Evolutionary conservation across 2,797 vertebrate genomes (phyloP).

Genomic region (Macropus fuliginosus): DNA sequence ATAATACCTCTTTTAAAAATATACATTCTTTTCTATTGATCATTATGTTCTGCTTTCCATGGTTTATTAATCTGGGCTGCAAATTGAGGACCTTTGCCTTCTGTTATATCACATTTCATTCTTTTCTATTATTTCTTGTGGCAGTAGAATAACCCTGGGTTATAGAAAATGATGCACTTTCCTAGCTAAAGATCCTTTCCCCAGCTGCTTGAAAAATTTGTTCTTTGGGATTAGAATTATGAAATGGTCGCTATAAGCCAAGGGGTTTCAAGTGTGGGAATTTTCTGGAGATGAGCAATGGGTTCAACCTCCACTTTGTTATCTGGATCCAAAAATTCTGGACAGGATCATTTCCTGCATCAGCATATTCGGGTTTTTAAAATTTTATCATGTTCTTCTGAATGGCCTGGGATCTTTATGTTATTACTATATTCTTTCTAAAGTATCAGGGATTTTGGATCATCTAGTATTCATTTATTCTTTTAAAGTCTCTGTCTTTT

Average conservation of each 20-base stretch:
- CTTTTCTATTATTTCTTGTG: background rate
- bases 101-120: background rate
- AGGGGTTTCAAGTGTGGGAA: background rate
- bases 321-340: background rate
- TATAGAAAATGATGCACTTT: background rate
- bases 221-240: background rate
- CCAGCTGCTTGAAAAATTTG: background rate
- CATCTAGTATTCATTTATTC: background rate
- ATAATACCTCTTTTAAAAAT: background rate
- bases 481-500: background rate
- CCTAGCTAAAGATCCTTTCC: background rate
- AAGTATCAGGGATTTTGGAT: background rate
- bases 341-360: background rate
- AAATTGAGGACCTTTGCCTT: background rate
- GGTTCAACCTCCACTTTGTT: background rate
- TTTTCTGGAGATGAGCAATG: background rate
- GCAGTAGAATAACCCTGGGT: background rate
- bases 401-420: background rate
- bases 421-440: background rate
- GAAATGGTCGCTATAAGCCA: background rate
- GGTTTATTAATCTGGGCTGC: background rate
- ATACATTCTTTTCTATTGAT: background rate
- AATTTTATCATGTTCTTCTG: background rate
- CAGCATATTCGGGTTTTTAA: background rate
- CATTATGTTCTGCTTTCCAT: background rate